Evolutionary conservation across 2,888 invertebrate species (phyloP).

Genomic region (Drosophila picticornis): DNA sequence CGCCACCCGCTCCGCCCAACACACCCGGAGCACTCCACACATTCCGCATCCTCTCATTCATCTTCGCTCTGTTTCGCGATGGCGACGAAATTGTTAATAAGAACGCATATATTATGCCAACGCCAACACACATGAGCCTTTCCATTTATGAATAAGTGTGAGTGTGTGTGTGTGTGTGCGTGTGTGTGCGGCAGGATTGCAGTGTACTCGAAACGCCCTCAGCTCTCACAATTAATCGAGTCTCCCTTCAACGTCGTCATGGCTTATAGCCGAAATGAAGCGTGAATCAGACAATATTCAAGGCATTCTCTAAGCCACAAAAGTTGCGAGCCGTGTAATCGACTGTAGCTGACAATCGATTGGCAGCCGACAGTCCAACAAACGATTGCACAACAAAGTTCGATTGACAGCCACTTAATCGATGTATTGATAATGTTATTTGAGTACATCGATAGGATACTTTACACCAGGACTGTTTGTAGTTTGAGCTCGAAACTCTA

Average conservation of each 20-base stretch:
- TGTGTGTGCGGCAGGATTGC: constrained; percentile 5
- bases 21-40: not conserved
- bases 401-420: constrained; percentile 35
- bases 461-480: not conserved
- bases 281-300: constrained; percentile 27
- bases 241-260: constrained; percentile 37
- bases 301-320: constrained; percentile 11
- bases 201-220: not conserved
- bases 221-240: constrained; percentile 67
- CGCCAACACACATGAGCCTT: constrained; percentile 47
- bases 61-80: constrained; percentile 33
- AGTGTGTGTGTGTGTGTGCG: constrained; percentile 1
- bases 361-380: constrained; percentile 29
- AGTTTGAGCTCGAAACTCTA: not conserved
- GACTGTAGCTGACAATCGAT: constrained; percentile 53
- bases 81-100: constrained; percentile 81
- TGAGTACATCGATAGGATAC: not conserved
- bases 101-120: constrained; percentile 78
- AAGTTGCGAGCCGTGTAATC: constrained; percentile 33
- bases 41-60: constrained; percentile 20
- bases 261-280: constrained; percentile 29
- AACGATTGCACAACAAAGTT: constrained; percentile 34
- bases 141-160: not conserved
- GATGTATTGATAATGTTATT: not conserved
- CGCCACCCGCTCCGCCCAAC: not conserved